Conservation (phyloP, 2,113 vertebrate species). For the Petaurus breviceps region DNA sequence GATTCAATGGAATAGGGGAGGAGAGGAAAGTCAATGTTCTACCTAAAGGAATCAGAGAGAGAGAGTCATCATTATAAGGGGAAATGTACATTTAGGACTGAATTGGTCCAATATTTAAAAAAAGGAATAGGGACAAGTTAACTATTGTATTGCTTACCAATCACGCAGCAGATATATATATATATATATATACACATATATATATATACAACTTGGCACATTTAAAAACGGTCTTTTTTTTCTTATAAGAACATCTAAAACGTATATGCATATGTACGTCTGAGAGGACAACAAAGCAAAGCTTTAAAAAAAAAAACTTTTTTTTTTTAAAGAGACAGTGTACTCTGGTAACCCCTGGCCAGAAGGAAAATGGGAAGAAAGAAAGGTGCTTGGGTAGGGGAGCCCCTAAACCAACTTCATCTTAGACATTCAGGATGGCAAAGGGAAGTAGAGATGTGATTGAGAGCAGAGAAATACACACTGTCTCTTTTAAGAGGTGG, state of each 20-base stretch:
- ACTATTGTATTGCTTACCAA: constrained; percentile 89
- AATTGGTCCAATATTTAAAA: constrained; percentile 82
- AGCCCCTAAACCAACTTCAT: constrained; percentile 7
- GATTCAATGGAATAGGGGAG: constrained; percentile 86
- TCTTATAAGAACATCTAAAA: constrained; percentile 86
- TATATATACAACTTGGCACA: constrained; percentile 87
- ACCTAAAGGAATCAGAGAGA: constrained; percentile 77
- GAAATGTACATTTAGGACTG: constrained; percentile 86
- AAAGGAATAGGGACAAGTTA: constrained; percentile 81
- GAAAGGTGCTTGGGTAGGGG: constrained; percentile 47
- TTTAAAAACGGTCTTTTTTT: constrained; percentile 83
- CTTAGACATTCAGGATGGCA: constrained; percentile 12
- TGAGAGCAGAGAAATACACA: constrained; percentile 25
- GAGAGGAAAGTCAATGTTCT: constrained; percentile 83
- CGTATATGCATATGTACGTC: constrained; percentile 83
- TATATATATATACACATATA: constrained; percentile 30
- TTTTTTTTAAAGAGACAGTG: constrained; percentile 77
- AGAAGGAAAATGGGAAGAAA: constrained; percentile 55
- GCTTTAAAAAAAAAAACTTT: constrained; percentile 73
- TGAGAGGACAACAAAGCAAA: constrained; percentile 84
- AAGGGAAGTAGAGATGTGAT: not conserved
- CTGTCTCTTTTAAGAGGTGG: constrained; percentile 78
- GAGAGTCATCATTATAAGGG: constrained; percentile 79
- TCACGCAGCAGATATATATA: constrained; percentile 82
- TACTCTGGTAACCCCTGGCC: constrained; percentile 68